Evolutionary conservation across 2,888 invertebrate species (phyloP).

Genomic region (Stenoptilia bipunctidactyla): DNA sequence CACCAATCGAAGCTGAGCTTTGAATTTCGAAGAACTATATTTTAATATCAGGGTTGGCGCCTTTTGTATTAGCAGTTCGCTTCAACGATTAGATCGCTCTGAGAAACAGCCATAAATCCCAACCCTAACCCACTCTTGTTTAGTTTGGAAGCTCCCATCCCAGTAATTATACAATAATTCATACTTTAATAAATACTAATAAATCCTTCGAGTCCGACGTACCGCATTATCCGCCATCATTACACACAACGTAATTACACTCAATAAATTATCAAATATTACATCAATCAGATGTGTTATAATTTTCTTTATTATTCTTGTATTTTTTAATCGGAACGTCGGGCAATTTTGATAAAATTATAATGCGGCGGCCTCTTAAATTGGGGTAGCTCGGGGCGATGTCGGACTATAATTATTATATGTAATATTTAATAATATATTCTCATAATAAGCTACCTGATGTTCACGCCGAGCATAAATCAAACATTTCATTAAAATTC

Average conservation of each 20-base stretch:
- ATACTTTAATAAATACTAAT: slow-evolving; percentile 71
- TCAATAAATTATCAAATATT: slow-evolving; percentile 71
- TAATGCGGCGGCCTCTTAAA: slow-evolving; percentile 54
- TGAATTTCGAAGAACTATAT: too few species aligned
- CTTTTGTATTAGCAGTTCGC: slow-evolving; percentile 24
- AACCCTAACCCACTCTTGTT: slow-evolving; percentile 64
- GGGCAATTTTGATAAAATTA: slow-evolving; percentile 70
- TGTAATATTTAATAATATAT: slow-evolving; percentile 70
- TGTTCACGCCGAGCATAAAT: slow-evolving; percentile 59
- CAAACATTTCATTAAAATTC: slow-evolving; percentile 70
- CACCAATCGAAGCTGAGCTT: too few species aligned
- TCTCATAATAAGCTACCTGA: slow-evolving; percentile 71
- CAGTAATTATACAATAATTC: slow-evolving; percentile 70
- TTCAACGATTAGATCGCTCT: slow-evolving; percentile 54
- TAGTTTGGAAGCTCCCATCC: slow-evolving; percentile 64
- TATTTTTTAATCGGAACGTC: slow-evolving; percentile 41
- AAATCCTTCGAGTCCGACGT: slow-evolving; percentile 50
- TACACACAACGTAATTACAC: slow-evolving; percentile 68
- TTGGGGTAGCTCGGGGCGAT: slow-evolving; percentile 65
- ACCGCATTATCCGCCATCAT: slow-evolving; percentile 62
- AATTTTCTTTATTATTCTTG: slow-evolving; percentile 56
- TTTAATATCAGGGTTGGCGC: slow-evolving; percentile 13
- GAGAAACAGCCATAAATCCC: slow-evolving; percentile 59
- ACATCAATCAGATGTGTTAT: slow-evolving; percentile 72
- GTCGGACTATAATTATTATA: slow-evolving; percentile 63